These are phyloP conservation scores for Synanthedon formicaeformis DNA, from an alignment of 2,888 invertebrate genomes.

Conservation along the genomic window DNA sequence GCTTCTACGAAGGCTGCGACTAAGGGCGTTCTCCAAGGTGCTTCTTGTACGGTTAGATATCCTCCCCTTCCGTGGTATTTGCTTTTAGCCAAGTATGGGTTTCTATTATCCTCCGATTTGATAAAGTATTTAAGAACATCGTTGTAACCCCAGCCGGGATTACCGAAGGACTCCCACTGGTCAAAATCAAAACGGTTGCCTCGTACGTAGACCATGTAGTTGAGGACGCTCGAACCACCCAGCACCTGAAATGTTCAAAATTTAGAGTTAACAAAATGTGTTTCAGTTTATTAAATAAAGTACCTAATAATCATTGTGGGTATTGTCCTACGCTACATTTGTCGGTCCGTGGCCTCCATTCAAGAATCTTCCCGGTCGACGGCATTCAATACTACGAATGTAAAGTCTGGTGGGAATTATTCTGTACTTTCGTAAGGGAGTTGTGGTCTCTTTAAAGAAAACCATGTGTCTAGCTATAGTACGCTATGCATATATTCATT, in stretches of 20 bases:
- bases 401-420: too few species aligned
- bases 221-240: conserved; percentile 88
- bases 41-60: conserved; percentile 82
- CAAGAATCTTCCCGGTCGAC: too few species aligned
- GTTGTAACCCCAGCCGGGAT: conserved; percentile 89
- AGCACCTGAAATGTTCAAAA: conserved; percentile 69
- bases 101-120: conserved; percentile 89
- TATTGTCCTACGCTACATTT: too few species aligned
- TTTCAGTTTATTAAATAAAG: too few species aligned
- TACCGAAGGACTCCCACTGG: conserved; percentile 87
- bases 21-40: conserved; percentile 86
- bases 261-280: too few species aligned
- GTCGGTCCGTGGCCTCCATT: too few species aligned
- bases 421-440: too few species aligned
- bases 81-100: conserved; percentile 81
- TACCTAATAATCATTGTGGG: too few species aligned
- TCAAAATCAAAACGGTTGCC: conserved; percentile 89
- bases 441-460: too few species aligned
- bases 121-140: conserved; percentile 89
- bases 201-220: conserved; percentile 91
- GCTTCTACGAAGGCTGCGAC: conserved; percentile 87
- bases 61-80: conserved; percentile 81
- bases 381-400: too few species aligned
- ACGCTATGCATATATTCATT: too few species aligned
- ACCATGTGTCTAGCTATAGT: too few species aligned